Evolutionary conservation across 2,888 invertebrate species (phyloP).

Genomic region (Drepana falcataria): DNA sequence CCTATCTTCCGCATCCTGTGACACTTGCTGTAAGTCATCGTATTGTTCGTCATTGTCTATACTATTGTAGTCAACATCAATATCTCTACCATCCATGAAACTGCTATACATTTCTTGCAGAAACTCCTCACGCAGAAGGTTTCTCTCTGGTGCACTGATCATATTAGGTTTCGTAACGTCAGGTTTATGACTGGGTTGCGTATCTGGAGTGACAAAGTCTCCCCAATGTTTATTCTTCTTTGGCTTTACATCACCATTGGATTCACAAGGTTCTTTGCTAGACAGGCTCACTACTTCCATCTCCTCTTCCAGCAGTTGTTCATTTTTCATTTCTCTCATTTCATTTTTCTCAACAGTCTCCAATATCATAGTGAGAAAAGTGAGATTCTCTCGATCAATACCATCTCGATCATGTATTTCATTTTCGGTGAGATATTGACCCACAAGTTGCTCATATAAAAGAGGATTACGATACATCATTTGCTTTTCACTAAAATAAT

Average conservation of each 20-base stretch:
- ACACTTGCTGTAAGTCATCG: slow-evolving; percentile 83
- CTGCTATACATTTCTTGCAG: slow-evolving; percentile 89
- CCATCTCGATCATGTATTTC: slow-evolving; percentile 83
- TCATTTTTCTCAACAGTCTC: slow-evolving; percentile 88
- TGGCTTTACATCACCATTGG: slow-evolving; percentile 27
- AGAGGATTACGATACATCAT: slow-evolving; percentile 96
- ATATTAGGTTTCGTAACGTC: slow-evolving; percentile 47
- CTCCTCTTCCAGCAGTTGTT: slow-evolving; percentile 80
- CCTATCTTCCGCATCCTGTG: slow-evolving; percentile 91
- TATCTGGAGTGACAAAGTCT: slow-evolving; percentile 72
- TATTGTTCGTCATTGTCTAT: slow-evolving; percentile 90
- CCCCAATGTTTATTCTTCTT: slow-evolving; percentile 66
- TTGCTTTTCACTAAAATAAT: slow-evolving; percentile 93
- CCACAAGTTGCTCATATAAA: slow-evolving; percentile 93
- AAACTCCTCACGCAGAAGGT: slow-evolving; percentile 88
- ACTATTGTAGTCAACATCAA: slow-evolving; percentile 88
- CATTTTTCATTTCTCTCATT: slow-evolving; percentile 79
- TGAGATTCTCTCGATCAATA: slow-evolving; percentile 75
- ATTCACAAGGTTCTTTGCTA: slow-evolving; percentile 22
- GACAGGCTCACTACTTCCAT: slow-evolving; percentile 44
- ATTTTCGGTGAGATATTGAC: slow-evolving; percentile 88
- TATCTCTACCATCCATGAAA: slow-evolving; percentile 90
- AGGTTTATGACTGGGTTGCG: slow-evolving; percentile 42
- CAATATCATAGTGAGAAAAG: slow-evolving; percentile 87
- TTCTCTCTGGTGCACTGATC: slow-evolving; percentile 79